phyloP scores from a whole-genome alignment of 2,797 vertebrate species.

The Paramormyrops hopkinsi region DNA sequence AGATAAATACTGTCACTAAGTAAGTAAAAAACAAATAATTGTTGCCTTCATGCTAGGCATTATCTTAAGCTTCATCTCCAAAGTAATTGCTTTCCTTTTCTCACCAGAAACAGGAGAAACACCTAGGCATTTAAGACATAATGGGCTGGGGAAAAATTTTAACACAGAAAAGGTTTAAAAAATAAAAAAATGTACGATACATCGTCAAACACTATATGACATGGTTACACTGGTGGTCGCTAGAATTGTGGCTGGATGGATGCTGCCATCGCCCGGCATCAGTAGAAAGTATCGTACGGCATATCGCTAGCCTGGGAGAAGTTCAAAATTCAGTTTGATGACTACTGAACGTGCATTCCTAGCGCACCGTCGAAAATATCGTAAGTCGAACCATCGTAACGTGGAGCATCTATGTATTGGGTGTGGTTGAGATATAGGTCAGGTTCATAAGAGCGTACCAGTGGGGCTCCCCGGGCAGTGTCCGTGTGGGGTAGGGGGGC shows the following conservation, averaged over 20 bases:
- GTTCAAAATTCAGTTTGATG: neutral
- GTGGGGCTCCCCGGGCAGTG: slow-evolving; percentile 73
- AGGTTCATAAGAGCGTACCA: slow-evolving; percentile 59
- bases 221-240: neutral
- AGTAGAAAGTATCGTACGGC: neutral
- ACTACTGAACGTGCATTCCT: neutral
- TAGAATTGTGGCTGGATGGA: neutral
- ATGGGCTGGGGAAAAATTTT: neutral
- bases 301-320: neutral
- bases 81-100: neutral
- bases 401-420: neutral
- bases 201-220: neutral
- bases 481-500: slow-evolving; percentile 82
- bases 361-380: neutral
- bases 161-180: neutral
- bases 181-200: neutral
- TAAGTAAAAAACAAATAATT: neutral
- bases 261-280: neutral
- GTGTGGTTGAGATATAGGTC: neutral
- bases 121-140: neutral
- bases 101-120: neutral
- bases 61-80: neutral
- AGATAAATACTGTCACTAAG: neutral
- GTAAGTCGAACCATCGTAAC: neutral
- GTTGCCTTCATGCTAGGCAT: neutral